Evolutionary conservation across 2,888 invertebrate genomes (phyloP).

Genomic region (Rotaria magnacalcarata): DNA sequence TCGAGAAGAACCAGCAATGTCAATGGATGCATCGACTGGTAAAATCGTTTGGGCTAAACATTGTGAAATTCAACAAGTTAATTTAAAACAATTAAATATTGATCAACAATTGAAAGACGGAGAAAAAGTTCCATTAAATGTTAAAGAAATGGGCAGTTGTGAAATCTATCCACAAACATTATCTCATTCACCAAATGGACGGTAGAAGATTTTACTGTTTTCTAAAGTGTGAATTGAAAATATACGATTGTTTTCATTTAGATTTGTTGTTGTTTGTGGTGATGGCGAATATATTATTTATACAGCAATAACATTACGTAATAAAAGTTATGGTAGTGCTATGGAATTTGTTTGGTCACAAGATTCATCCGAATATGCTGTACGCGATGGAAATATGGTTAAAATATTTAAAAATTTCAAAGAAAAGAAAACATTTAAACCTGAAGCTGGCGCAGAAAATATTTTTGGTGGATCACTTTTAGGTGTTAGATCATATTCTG

Average conservation of each 20-base stretch:
- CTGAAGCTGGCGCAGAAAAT: constrained; percentile 88
- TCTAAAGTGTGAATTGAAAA: neutral
- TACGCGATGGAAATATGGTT: constrained; percentile 71
- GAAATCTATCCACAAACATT: constrained; percentile 98
- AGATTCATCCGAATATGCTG: constrained; percentile 80
- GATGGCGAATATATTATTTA: constrained; percentile 99
- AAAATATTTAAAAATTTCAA: constrained; percentile 95
- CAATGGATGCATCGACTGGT: constrained; percentile 88
- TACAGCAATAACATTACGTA: constrained; percentile 95
- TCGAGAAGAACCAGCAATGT: constrained; percentile 94
- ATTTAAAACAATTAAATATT: constrained; percentile 72
- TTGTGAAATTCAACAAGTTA: constrained; percentile 93
- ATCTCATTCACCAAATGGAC: constrained; percentile 94
- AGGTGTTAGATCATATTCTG: constrained; percentile 83
- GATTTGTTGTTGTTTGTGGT: constrained; percentile 86
- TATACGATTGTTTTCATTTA: neutral
- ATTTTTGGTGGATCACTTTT: constrained; percentile 74
- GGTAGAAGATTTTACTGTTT: constrained; percentile 54
- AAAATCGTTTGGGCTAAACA: constrained; percentile 99
- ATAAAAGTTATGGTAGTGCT: constrained; percentile 95
- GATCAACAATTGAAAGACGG: constrained; percentile 73
- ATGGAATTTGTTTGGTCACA: constrained; percentile 96
- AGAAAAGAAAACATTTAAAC: constrained; percentile 87
- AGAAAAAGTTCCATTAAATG: constrained; percentile 81
- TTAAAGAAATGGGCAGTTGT: constrained; percentile 98